Percentiles rank a stretch among this genome's conserved stretches.
Conservation (phyloP, 2,888 invertebrate genomes). For the Pasiphila rectangulata region DNA sequence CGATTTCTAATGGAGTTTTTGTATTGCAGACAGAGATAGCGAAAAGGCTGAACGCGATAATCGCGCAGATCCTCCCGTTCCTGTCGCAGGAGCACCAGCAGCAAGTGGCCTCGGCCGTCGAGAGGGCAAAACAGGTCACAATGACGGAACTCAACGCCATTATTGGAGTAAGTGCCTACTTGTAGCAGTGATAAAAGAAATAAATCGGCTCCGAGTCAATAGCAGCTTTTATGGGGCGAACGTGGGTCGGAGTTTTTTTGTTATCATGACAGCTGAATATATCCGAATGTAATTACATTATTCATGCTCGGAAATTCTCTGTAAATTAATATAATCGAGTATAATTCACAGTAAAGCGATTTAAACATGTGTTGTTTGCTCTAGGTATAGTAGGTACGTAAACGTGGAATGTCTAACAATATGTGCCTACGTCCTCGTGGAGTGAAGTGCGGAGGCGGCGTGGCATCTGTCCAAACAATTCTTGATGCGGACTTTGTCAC, state of each 20-base stretch:
- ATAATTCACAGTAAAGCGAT: slow-evolving; percentile 55
- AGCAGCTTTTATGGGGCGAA: slow-evolving; percentile 33
- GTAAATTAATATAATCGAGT: slow-evolving; percentile 49
- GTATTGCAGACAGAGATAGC: slow-evolving; percentile 95
- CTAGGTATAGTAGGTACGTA: slow-evolving; percentile 47
- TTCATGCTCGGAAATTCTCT: slow-evolving; percentile 32
- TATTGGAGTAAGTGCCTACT: slow-evolving; percentile 88
- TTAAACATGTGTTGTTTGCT: slow-evolving; percentile 61
- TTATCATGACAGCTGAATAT: slow-evolving; percentile 31
- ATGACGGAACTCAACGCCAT: slow-evolving; percentile 97
- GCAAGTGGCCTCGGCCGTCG: slow-evolving; percentile 95
- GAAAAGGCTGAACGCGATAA: slow-evolving; percentile 95
- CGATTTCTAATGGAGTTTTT: slow-evolving; percentile 32
- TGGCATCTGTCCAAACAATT: slow-evolving; percentile 63
- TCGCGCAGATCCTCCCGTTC: slow-evolving; percentile 96
- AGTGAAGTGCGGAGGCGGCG: slow-evolving; percentile 27
- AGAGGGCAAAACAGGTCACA: slow-evolving; percentile 96
- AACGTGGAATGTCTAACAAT: slow-evolving; percentile 48
- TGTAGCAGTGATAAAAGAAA: slow-evolving; percentile 31
- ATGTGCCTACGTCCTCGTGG: slow-evolving; percentile 20
- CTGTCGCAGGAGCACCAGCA: slow-evolving; percentile 95
- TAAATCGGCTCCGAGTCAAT: slow-evolving; percentile 33
- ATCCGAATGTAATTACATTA: slow-evolving; percentile 29
- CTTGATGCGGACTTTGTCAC: slow-evolving; percentile 41
- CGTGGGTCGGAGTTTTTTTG: slow-evolving; percentile 30